Conservation (phyloP, 2,888 invertebrate species). For the Platycnemis pennipes region DNA sequence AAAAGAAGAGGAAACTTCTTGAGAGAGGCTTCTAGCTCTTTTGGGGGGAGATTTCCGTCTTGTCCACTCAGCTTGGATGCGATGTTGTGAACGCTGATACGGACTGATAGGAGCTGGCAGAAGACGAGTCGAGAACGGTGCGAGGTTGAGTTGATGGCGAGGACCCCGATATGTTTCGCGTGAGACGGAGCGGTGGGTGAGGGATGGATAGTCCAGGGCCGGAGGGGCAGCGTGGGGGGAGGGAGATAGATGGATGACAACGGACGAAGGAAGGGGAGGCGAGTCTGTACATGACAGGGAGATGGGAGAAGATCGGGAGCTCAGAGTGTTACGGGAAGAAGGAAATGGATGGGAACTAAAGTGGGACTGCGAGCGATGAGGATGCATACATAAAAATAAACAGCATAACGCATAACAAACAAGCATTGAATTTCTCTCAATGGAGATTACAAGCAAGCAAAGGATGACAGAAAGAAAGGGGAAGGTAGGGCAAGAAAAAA, state of each 20-base stretch:
- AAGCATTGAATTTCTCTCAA: too few relatives aligned
- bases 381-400: too few relatives aligned
- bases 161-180: conserved; percentile 38
- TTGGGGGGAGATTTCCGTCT: not conserved
- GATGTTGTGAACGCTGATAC: conserved; percentile 45
- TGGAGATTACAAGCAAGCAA: too few relatives aligned
- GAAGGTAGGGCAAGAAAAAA: not conserved
- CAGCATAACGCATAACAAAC: too few relatives aligned
- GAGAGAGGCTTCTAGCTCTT: conserved; percentile 1
- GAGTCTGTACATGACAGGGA: not conserved
- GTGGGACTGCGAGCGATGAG: not conserved
- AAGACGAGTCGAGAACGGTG: not conserved
- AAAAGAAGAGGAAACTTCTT: not conserved
- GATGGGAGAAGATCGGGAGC: not conserved
- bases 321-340: not conserved
- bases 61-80: conserved; percentile 58
- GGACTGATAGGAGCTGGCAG: conserved; percentile 1
- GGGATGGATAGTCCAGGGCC: not conserved
- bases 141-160: conserved; percentile 9
- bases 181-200: not conserved
- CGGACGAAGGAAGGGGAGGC: not conserved
- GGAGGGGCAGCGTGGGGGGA: not conserved
- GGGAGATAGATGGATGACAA: not conserved
- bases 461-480: not conserved
- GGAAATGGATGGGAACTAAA: not conserved